These are phyloP conservation scores for Rhagophthalmus giganteus DNA, from an alignment of 2,888 invertebrate species.

Conservation along the genomic window DNA sequence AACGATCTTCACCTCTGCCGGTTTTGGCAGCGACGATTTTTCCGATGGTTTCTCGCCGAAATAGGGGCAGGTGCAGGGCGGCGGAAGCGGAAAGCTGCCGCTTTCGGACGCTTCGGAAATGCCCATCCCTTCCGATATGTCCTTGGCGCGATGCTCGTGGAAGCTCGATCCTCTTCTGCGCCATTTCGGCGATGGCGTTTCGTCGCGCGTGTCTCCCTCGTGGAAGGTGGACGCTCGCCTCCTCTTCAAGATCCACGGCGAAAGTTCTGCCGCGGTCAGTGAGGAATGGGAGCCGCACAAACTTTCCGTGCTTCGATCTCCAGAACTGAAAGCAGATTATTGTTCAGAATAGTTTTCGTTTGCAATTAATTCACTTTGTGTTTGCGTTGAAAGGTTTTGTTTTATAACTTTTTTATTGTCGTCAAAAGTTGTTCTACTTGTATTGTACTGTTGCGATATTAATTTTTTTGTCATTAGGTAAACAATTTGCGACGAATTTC, in stretches of 20 bases:
- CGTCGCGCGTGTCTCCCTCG: slow-evolving; percentile 54
- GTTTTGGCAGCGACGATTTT: slow-evolving; percentile 54
- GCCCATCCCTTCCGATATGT: slow-evolving; percentile 48
- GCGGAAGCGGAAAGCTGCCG: slow-evolving; percentile 63
- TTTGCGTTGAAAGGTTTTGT: no score
- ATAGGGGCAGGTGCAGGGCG: slow-evolving; percentile 80
- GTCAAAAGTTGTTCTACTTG: no score
- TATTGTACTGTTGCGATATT: no score
- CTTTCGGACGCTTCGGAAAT: slow-evolving; percentile 41
- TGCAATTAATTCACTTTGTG: no score
- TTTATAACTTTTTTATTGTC: no score
- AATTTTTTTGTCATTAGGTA: no score
- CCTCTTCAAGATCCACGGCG: slow-evolving; percentile 45
- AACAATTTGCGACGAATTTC: no score
- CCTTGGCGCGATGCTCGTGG: slow-evolving; percentile 52
- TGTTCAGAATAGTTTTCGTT: background rate
- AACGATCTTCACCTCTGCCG: slow-evolving; percentile 60
- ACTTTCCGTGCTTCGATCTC: slow-evolving; percentile 43
- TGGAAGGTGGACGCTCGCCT: slow-evolving; percentile 59
- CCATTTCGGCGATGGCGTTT: slow-evolving; percentile 51
- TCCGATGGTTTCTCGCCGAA: no score
- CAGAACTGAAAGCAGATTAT: slow-evolving; percentile 38
- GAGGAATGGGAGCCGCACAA: slow-evolving; percentile 49
- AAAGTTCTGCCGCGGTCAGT: slow-evolving; percentile 42
- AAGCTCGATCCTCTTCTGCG: slow-evolving; percentile 57